phyloP scores from a whole-genome alignment of 2,113 vertebrate genomes.

The Tamias sibiricus region DNA sequence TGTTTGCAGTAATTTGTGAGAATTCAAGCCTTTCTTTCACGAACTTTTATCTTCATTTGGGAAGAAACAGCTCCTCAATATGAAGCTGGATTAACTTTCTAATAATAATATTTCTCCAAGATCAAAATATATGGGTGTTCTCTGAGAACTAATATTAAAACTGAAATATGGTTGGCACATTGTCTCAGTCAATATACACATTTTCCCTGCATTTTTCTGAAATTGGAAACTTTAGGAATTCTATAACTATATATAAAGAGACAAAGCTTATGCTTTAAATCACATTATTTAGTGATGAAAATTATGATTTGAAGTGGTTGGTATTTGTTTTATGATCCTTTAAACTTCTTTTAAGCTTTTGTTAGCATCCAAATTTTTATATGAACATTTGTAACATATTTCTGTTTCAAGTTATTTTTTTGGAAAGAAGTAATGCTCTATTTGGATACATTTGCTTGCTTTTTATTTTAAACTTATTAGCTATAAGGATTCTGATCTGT shows the following conservation, averaged over 20 bases:
- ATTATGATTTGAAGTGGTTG: not conserved
- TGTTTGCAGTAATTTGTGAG: not conserved
- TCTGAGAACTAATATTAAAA: slow-evolving; percentile 1
- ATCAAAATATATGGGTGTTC: slow-evolving; percentile 1
- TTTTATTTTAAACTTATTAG: not conserved
- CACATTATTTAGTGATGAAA: not conserved
- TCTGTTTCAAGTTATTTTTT: not conserved
- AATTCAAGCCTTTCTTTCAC: not conserved
- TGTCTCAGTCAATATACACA: not conserved
- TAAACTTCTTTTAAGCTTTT: not conserved
- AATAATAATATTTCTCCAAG: not conserved
- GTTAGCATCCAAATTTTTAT: not conserved
- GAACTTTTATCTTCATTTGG: not conserved
- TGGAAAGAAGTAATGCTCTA: not conserved
- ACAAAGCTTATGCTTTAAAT: not conserved
- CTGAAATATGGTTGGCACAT: not conserved
- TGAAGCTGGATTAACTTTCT: not conserved
- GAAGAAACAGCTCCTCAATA: not conserved
- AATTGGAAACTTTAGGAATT: not conserved
- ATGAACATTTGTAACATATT: not conserved
- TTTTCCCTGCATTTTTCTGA: not conserved
- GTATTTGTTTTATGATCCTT: not conserved
- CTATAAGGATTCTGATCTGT: not conserved
- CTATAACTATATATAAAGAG: not conserved
- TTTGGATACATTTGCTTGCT: not conserved